A percentile compares a stretch with the other conserved stretches of the same genome.
phyloP scores from a whole-genome alignment of 2,797 vertebrate genomes.

The Spea hammondii region DNA sequence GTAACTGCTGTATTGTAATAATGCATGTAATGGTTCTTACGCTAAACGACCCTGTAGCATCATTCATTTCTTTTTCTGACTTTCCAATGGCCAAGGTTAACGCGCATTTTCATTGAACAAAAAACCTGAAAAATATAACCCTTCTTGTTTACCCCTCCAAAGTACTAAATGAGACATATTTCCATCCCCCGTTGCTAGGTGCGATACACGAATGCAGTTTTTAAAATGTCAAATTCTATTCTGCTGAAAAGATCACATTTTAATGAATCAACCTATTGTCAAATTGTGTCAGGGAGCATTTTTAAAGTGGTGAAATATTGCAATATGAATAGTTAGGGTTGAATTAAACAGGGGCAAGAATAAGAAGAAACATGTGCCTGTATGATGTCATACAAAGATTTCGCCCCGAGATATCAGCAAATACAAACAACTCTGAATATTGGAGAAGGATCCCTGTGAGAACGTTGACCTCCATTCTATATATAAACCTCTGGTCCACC shows the following conservation, averaged over 20 bases:
- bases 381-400: neutral
- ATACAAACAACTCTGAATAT: neutral
- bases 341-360: conserved; percentile 15
- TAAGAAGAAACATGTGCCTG: conserved; percentile 26
- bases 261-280: conserved; percentile 19
- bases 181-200: neutral
- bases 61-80: neutral
- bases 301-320: conserved; percentile 16
- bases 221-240: conserved; percentile 2
- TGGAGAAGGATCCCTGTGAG: neutral
- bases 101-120: neutral
- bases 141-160: neutral
- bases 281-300: conserved; percentile 18
- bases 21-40: neutral
- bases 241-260: conserved; percentile 4
- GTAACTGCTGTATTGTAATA: too few relatives aligned
- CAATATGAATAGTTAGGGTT: conserved; percentile 8
- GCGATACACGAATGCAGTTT: neutral
- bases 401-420: conserved; percentile 4
- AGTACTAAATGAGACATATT: neutral
- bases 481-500: neutral
- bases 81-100: neutral
- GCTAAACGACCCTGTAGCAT: neutral
- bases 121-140: neutral
- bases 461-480: neutral